Base-by-base conservation (phyloP, 1,140 invertebrate genomes). In the Hydropsyche tenuis region DNA sequence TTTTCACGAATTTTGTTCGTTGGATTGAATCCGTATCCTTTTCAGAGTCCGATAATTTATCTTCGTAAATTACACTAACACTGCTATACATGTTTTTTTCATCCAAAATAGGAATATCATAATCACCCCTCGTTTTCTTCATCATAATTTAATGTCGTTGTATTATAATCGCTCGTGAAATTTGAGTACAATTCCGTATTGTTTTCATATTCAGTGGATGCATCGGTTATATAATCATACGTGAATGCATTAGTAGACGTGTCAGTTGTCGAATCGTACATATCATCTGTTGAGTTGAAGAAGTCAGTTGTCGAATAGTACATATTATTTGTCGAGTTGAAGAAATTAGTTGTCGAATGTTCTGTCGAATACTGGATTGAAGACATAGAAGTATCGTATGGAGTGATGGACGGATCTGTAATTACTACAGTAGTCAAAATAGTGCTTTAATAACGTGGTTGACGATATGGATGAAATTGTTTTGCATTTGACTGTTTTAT, bases 71-170 rank as follows among this genome's bases (percentile, higher is more conserved):
- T 25, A 60, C 22, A 25, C 56, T 60, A 6, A 60, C 4, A 60
- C 56, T 60, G 12, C 56, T 60, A 20, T 60, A 20, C n/a, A 20
- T 3, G 5, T 20, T 22, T 2, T 65, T 16, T 43, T 27, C 46
- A 11, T 70, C 42, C n/a, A n/a, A n/a, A n/a, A n/a, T n/a, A n/a
- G n/a, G n/a, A 16, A n/a, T 25, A 56, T 70, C 43, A 45, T 70
- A 30, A 5, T 56, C n/a, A 46, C 0, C 48, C 48, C 3, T 70
- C 68, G 14, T 51, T 45, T 20, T 56, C 68, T 22, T 70, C 27
- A 16, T 70, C 68, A n/a, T 62, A 62, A 62, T 6, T 23, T 5
- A 16, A 25, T 4, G 56, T 65, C 63, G 62, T 64, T n/a, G 27
- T 64, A 64, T 25, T 9, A 37, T 37, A 4, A 37, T 37, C 30